These are phyloP conservation scores for Tuta absoluta DNA, from an alignment of 2,888 invertebrate genomes.

Conservation along the genomic window DNA sequence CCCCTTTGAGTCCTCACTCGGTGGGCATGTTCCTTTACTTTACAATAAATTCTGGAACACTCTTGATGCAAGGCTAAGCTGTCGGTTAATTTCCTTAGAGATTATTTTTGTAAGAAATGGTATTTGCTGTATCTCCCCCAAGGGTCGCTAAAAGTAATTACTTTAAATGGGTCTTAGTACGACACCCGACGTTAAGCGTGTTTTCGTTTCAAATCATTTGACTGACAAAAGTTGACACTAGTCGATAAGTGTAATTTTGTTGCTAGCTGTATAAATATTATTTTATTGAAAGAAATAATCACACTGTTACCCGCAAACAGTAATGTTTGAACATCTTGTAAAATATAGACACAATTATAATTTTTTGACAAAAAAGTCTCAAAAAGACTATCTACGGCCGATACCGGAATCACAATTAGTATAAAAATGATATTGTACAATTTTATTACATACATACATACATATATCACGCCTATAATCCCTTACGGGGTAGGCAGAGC, in stretches of 20 bases:
- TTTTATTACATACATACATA: too few species aligned
- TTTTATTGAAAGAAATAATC: too few species aligned
- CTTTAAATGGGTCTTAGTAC: background rate
- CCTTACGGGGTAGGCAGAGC: too few species aligned
- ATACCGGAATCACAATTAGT: too few species aligned
- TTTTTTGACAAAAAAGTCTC: too few species aligned
- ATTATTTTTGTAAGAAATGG: conserved; percentile 28
- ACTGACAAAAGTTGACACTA: background rate
- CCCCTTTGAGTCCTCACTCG: too few species aligned
- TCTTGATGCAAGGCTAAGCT: conserved; percentile 28
- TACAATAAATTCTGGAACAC: background rate
- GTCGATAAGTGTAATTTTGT: background rate
- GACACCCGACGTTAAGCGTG: background rate
- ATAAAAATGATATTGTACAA: too few species aligned
- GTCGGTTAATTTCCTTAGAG: conserved; percentile 35
- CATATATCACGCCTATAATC: too few species aligned
- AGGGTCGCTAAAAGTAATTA: conserved; percentile 12
- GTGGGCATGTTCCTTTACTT: background rate
- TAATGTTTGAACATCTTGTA: too few species aligned
- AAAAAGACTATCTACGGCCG: too few species aligned
- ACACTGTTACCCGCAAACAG: too few species aligned
- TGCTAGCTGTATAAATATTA: background rate
- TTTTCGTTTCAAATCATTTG: background rate
- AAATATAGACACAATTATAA: too few species aligned
- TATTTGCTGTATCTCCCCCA: conserved; percentile 11